These are phyloP conservation scores for Chaetura pelagica DNA, from an alignment of 2,113 vertebrate genomes.

Conservation along the genomic window DNA sequence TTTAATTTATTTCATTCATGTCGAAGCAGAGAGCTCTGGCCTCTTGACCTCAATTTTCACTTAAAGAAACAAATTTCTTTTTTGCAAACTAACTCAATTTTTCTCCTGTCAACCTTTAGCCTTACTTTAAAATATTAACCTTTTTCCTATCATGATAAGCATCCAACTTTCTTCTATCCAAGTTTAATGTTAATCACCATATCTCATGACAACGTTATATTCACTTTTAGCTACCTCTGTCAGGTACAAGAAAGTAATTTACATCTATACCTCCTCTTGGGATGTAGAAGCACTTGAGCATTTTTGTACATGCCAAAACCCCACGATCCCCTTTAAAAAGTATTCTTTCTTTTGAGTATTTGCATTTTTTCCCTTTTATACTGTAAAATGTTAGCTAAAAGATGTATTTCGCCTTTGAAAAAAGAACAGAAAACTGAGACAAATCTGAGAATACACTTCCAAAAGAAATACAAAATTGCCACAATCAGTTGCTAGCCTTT, in stretches of 20 bases:
- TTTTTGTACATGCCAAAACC: background rate
- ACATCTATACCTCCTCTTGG: slow-evolving; percentile 7
- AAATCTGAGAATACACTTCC: background rate
- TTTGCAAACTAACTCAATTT: slow-evolving; percentile 85
- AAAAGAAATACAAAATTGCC: background rate
- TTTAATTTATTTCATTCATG: slow-evolving; percentile 83
- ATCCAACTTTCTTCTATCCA: slow-evolving; percentile 69
- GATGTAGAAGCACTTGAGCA: background rate
- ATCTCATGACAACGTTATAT: slow-evolving; percentile 64
- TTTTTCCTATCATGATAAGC: slow-evolving; percentile 73
- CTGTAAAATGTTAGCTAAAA: background rate
- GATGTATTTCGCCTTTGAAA: background rate
- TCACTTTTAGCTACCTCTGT: slow-evolving; percentile 40
- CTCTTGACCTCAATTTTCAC: slow-evolving; percentile 85
- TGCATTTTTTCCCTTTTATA: slow-evolving; percentile 10
- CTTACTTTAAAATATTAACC: slow-evolving; percentile 83
- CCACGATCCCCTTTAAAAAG: background rate
- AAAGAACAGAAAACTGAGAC: background rate
- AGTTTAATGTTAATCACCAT: slow-evolving; percentile 70
- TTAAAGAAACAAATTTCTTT: slow-evolving; percentile 84
- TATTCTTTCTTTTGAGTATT: background rate
- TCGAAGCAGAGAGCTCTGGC: slow-evolving; percentile 71
- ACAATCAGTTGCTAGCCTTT: background rate
- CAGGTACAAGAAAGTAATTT: slow-evolving; percentile 37
- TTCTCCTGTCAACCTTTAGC: slow-evolving; percentile 85